Conservation (phyloP, 2,113 vertebrate species). For the Eupsittula cactorum region DNA sequence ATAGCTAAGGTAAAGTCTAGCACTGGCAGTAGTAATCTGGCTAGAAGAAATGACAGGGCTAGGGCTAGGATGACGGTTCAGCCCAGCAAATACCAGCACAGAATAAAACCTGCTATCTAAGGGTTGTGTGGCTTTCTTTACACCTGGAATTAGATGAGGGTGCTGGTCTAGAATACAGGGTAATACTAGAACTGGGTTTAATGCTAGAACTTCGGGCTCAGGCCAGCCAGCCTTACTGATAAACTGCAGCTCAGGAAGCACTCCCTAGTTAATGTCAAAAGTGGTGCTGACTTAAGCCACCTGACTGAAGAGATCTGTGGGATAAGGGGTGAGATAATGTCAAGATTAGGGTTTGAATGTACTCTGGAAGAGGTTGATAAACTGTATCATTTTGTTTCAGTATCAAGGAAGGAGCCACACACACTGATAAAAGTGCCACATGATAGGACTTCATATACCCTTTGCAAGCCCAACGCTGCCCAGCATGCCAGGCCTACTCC, state of each 20-base stretch:
- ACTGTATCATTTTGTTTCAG: background rate
- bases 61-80: background rate
- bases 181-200: background rate
- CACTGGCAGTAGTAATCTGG: background rate
- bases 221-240: background rate
- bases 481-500: background rate
- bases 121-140: background rate
- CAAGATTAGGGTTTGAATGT: slow-evolving; percentile 10
- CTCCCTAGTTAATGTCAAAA: background rate
- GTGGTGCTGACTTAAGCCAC: background rate
- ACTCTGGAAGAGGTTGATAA: slow-evolving; percentile 3
- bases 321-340: background rate
- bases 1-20: background rate
- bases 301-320: background rate
- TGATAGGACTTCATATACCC: slow-evolving; percentile 23
- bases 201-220: background rate
- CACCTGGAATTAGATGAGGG: background rate
- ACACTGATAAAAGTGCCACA: background rate
- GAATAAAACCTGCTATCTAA: background rate
- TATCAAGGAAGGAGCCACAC: background rate
- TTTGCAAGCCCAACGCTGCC: background rate
- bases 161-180: background rate
- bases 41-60: background rate
- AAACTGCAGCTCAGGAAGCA: background rate
- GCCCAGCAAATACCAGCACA: background rate